Conservation (phyloP, 2,113 vertebrate genomes). For the Nannospalax galili region DNA sequence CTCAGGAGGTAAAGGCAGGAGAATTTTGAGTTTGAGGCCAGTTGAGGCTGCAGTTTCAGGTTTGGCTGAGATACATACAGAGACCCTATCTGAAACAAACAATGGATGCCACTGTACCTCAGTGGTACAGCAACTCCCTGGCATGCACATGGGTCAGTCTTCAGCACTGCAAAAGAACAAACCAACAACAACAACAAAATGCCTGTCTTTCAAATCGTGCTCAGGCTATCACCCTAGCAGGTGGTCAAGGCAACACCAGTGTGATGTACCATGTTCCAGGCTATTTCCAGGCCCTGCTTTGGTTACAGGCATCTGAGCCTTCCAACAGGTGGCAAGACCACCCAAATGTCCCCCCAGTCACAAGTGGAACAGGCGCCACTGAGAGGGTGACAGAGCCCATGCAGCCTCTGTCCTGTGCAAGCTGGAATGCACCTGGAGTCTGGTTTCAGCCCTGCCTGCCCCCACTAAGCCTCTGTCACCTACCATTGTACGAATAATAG, state of each 20-base stretch:
- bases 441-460: not conserved
- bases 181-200: not conserved
- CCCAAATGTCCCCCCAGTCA: conserved; percentile 13
- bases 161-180: not conserved
- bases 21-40: not conserved
- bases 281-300: conserved; percentile 60
- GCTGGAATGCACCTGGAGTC: not conserved
- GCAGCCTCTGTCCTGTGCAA: not conserved
- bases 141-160: too few relatives aligned
- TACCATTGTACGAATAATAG: too few relatives aligned
- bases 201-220: not conserved
- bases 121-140: too few relatives aligned
- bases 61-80: not conserved
- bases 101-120: too few relatives aligned
- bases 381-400: rapidly evolving
- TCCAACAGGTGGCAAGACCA: conserved; percentile 66
- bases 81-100: not conserved
- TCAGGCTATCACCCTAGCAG: not conserved
- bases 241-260: not conserved
- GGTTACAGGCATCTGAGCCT: conserved; percentile 60
- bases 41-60: not conserved
- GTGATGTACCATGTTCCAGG: not conserved
- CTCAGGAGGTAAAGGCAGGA: not conserved
- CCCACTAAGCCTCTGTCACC: rapidly evolving
- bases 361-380: not conserved